phyloP scores from a whole-genome alignment of 2,888 invertebrate genomes.

The Idaea dimidiata region DNA sequence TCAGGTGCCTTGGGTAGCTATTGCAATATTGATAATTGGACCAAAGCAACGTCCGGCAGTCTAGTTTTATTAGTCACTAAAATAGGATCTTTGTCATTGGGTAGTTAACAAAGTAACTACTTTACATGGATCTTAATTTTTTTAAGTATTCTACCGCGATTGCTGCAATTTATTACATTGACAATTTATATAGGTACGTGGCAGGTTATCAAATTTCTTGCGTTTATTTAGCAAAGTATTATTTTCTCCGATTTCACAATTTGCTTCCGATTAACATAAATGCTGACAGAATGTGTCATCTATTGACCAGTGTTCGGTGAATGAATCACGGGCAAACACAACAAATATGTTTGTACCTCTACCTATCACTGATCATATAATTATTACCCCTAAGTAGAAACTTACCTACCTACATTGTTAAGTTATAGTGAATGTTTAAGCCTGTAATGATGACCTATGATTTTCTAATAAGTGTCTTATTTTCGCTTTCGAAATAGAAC shows the following conservation, averaged over 20 bases:
- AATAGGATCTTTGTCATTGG: neutral
- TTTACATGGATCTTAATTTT: neutral
- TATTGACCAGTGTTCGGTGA: neutral
- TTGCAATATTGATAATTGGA: conserved; percentile 42
- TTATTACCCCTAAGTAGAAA: neutral
- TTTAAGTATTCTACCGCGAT: neutral
- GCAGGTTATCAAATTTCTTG: neutral
- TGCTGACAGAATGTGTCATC: conserved; percentile 1
- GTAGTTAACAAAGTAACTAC: too few relatives aligned
- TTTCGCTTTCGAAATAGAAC: neutral
- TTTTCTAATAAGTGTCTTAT: neutral
- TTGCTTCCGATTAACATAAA: neutral
- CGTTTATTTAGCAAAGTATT: neutral
- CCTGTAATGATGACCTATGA: neutral
- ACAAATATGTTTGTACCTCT: neutral
- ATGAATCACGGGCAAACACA: neutral
- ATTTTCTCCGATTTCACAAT: neutral
- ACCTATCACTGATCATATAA: neutral
- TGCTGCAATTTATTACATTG: neutral
- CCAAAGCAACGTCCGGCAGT: conserved; percentile 26
- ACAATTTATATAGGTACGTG: neutral
- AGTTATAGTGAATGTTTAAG: neutral
- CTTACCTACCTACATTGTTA: neutral
- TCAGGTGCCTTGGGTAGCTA: conserved; percentile 28
- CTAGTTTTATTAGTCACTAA: conserved; percentile 5